Evolutionary conservation across 2,797 vertebrate genomes (phyloP).

Genomic region (Numenius phaeopus): DNA sequence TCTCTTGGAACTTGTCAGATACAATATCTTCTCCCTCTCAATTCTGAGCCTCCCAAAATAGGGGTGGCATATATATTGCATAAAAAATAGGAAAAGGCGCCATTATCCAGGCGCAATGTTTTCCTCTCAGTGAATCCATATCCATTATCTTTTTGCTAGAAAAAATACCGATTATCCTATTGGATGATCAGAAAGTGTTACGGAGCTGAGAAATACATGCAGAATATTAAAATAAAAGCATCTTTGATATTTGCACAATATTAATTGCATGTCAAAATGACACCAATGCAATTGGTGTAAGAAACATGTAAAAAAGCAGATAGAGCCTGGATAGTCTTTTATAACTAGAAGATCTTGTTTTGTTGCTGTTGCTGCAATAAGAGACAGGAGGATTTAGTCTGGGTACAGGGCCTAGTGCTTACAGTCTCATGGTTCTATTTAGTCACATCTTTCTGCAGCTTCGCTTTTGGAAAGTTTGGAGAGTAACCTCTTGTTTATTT

Average conservation of each 20-base stretch:
- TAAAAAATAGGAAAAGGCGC: not conserved
- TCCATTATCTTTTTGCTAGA: not conserved
- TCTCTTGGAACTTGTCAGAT: not conserved
- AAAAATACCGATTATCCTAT: not conserved
- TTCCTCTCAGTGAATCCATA: not conserved
- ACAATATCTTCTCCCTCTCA: not conserved
- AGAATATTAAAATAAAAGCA: not conserved
- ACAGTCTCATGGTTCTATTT: not conserved
- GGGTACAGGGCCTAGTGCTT: not conserved
- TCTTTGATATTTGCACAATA: not conserved
- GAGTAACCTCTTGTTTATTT: not conserved
- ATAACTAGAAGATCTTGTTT: not conserved
- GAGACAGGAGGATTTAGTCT: not conserved
- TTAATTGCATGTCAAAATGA: not conserved
- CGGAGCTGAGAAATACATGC: not conserved
- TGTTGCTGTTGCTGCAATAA: not conserved
- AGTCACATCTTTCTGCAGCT: not conserved
- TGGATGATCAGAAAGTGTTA: not conserved
- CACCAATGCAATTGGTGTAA: not conserved
- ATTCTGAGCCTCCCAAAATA: not conserved
- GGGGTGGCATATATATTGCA: not conserved
- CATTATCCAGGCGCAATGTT: not conserved
- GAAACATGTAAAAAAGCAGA: not conserved
- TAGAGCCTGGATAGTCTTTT: not conserved
- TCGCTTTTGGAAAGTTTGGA: not conserved